phyloP scores from a whole-genome alignment of 1,140 invertebrate species.

The Monochamus saltuarius region DNA sequence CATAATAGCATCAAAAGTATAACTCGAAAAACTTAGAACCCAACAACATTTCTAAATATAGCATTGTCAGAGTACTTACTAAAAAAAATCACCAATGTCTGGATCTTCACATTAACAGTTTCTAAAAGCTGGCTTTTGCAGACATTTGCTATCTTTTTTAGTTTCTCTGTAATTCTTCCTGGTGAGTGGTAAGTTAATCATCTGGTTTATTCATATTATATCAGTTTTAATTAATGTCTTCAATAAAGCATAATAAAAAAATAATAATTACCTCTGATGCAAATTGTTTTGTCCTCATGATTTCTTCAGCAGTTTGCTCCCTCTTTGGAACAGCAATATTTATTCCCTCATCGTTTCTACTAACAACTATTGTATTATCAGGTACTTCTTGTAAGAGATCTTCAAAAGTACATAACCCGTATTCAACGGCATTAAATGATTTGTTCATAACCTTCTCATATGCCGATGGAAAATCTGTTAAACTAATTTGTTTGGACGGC shows the following conservation, averaged over 20 bases:
- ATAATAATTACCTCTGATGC: conserved; percentile 61
- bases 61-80: too few species aligned
- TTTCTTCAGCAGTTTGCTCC: conserved; percentile 75
- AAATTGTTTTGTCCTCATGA: conserved; percentile 73
- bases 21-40: too few species aligned
- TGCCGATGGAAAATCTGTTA: conserved; percentile 72
- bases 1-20: too few species aligned
- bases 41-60: too few species aligned
- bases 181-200: too few species aligned
- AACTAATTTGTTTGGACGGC: conserved; percentile 70
- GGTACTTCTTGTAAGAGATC: conserved; percentile 76
- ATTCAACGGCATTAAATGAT: conserved; percentile 75
- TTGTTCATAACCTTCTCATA: conserved; percentile 72
- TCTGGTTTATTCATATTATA: too few species aligned
- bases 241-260: background rate
- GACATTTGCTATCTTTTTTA: too few species aligned
- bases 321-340: conserved; percentile 71
- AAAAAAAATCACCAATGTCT: too few species aligned
- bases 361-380: conserved; percentile 67
- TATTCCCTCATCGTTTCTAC: conserved; percentile 57
- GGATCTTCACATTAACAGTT: too few species aligned
- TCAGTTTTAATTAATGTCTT: background rate
- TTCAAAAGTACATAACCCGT: conserved; percentile 74
- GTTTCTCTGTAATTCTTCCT: too few species aligned
- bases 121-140: too few species aligned